These are phyloP conservation scores for Garra rufa DNA, from an alignment of 2,113 vertebrate species.

Conservation along the genomic window DNA sequence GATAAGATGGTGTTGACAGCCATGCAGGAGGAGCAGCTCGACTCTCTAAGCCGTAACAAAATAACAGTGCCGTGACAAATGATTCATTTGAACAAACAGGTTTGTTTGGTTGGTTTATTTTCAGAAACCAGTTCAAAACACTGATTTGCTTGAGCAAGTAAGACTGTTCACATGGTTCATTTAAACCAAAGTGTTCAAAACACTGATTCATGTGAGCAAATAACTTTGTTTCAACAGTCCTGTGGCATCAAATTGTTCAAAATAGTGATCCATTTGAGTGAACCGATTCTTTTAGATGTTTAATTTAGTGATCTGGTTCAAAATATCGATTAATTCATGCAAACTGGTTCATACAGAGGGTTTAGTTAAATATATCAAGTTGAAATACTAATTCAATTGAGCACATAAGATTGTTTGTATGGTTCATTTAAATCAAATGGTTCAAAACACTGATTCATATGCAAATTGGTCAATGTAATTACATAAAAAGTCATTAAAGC, in stretches of 20 bases:
- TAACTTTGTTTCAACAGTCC: neutral
- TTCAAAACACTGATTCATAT: neutral
- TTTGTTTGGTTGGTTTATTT: neutral
- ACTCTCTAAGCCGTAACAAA: neutral
- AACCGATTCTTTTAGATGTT: neutral
- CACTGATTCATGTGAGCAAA: neutral
- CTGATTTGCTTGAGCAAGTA: neutral
- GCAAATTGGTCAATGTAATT: neutral
- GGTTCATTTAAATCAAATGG: neutral
- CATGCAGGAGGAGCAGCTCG: neutral
- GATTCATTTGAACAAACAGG: neutral
- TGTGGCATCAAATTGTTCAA: neutral
- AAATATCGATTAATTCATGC: neutral
- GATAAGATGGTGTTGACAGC: constrained; percentile 33
- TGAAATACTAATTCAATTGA: neutral
- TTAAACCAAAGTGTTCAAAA: neutral
- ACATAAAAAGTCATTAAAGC: no score
- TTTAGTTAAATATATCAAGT: neutral
- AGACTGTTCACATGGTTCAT: neutral
- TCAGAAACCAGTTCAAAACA: neutral
- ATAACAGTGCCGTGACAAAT: neutral
- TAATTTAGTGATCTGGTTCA: neutral
- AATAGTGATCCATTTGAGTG: neutral
- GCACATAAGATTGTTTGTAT: neutral
- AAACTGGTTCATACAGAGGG: neutral